phyloP scores from a whole-genome alignment of 2,113 vertebrate genomes.

The Stigmatopora argus region DNA sequence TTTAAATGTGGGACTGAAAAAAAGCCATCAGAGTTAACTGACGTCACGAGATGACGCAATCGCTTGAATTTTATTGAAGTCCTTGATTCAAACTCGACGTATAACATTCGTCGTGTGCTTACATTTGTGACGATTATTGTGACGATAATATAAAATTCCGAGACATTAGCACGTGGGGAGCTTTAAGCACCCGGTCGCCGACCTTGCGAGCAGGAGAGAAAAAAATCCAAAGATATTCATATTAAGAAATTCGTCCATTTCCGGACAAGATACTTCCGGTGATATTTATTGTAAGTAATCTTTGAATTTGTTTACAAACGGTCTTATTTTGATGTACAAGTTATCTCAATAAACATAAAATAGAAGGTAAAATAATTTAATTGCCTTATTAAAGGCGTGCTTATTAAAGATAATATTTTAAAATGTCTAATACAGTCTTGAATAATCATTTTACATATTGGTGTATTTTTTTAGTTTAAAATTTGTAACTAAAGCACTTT shows the following conservation, averaged over 20 bases:
- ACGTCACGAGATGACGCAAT: not conserved
- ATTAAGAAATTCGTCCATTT: not conserved
- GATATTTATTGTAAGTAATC: not conserved
- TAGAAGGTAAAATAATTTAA: too few species aligned
- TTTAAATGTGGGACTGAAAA: not conserved
- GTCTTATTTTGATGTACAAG: not conserved
- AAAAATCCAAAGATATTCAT: not conserved
- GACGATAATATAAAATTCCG: not conserved
- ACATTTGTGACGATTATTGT: not conserved
- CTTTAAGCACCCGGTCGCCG: not conserved
- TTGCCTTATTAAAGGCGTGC: too few species aligned
- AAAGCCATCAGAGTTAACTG: not conserved
- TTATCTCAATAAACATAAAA: not conserved
- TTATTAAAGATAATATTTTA: too few species aligned
- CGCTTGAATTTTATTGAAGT: rapidly evolving
- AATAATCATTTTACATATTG: too few species aligned
- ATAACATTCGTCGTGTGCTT: not conserved
- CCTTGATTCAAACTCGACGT: not conserved
- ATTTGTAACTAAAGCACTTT: too few species aligned
- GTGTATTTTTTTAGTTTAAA: too few species aligned
- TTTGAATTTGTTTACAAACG: not conserved
- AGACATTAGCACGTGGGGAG: not conserved
- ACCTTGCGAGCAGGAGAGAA: not conserved
- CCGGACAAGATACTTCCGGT: not conserved
- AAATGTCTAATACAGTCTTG: not conserved